Base-by-base conservation (phyloP, 2,888 invertebrate genomes). In the Anodontia alba region DNA sequence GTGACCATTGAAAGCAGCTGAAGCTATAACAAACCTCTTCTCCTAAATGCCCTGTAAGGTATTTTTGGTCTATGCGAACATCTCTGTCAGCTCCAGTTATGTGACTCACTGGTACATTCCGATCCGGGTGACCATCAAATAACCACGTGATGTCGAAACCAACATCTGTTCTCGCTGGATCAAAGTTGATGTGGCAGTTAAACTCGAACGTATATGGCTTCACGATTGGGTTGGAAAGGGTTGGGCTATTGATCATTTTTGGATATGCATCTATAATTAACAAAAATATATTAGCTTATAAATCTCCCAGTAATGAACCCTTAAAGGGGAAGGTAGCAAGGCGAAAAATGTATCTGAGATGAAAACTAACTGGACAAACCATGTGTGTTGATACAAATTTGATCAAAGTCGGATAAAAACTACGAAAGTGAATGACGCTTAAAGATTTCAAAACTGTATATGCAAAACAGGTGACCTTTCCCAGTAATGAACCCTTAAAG, bases 121-220 rank as follows among this genome's bases (percentile, higher is more conserved):
- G 17, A 42, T 81, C 83, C 0, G 76, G 66, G 54, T 81, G 76
- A n/a, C 83, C 81, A 51, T 83, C 78, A 80, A 83, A 83, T 10
- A 78, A 31, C 81, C 83, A 86, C 36, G 62, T 70, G 12, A 86
- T 80, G n/a, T 86, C 83, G 51, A 86, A 86, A 1, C 80, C 83
- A 2, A 86, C 83, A 38, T 81, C 86, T 23, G 66, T 73, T 10
- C 78, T 51, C 0, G 75, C 10, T 0, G 79, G 29, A 33, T 86
- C 78, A 57, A 80, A 86, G 43, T 76, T 72, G 20, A 86, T 46
- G 20, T 77, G 43, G 42, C 86, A 86, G 49, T 83, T 75, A 46
- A 86, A 86, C 51, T 81, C 77, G 38, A 83, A 86, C 0, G 86
- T 81, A 20, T 73, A 38, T 2, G 79, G 73, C 43, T 76, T 75